These are phyloP conservation scores for Drosophila pruinosa DNA, from an alignment of 1,140 invertebrate species.

Conservation along the genomic window DNA sequence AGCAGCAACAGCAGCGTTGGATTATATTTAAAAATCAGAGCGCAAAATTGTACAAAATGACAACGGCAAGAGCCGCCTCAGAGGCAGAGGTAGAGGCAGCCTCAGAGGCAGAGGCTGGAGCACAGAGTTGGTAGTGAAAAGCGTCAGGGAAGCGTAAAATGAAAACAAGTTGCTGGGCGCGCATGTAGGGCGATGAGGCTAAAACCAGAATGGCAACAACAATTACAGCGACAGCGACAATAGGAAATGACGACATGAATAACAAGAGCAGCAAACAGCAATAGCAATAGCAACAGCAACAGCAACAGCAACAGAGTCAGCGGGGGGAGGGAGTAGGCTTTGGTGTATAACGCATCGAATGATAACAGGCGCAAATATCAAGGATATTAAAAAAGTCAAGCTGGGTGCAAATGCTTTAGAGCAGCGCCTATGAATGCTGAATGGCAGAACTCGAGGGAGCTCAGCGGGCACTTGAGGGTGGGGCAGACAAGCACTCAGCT, in stretches of 20 bases:
- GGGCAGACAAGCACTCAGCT: neutral
- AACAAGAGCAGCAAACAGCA: constrained; percentile 61
- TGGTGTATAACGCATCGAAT: constrained; percentile 63
- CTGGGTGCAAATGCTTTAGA: constrained; percentile 70
- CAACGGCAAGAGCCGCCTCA: constrained; percentile 55
- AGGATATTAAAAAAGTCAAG: constrained; percentile 80
- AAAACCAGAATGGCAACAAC: constrained; percentile 79
- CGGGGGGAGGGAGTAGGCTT: neutral
- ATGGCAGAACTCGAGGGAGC: neutral
- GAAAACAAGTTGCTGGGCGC: constrained; percentile 76
- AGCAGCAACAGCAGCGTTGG: constrained; percentile 41
- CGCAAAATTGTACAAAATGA: constrained; percentile 81
- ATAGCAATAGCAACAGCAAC: no score
- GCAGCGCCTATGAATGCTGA: constrained; percentile 11
- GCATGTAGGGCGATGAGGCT: constrained; percentile 65
- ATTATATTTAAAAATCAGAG: constrained; percentile 82
- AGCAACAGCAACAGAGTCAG: neutral
- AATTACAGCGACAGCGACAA: constrained; percentile 73
- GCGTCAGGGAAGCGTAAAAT: constrained; percentile 79
- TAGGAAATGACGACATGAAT: constrained; percentile 81
- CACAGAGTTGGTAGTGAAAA: constrained; percentile 48
- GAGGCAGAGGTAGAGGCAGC: neutral
- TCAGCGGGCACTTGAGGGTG: neutral
- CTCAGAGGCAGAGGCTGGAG: neutral
- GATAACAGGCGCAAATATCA: constrained; percentile 76